Evolutionary conservation across 1,140 invertebrate species (phyloP).

Genomic region (Drosophila novamexicana): DNA sequence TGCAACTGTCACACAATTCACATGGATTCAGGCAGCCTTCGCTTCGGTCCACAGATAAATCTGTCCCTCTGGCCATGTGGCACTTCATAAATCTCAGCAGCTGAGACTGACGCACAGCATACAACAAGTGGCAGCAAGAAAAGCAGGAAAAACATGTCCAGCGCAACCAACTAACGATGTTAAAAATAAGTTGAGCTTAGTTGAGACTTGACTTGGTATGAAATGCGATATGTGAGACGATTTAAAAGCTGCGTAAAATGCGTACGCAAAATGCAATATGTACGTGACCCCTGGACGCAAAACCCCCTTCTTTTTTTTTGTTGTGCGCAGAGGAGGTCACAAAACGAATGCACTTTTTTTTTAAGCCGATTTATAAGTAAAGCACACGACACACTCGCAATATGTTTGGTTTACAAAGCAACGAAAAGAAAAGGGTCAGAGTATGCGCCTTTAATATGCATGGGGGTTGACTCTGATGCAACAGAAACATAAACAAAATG

Average conservation of each 20-base stretch:
- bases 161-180: slow-evolving; percentile 64
- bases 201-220: slow-evolving; percentile 47
- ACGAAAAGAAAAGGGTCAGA: not conserved
- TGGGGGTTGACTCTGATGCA: slow-evolving; percentile 4
- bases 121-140: slow-evolving; percentile 68
- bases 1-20: slow-evolving; percentile 7
- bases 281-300: slow-evolving; percentile 44
- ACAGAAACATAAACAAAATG: slow-evolving; percentile 17
- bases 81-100: slow-evolving; percentile 78
- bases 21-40: slow-evolving; percentile 25
- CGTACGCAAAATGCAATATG: slow-evolving; percentile 56
- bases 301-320: not conserved
- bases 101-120: slow-evolving; percentile 71
- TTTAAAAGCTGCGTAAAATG: slow-evolving; percentile 67
- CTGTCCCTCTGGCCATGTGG: slow-evolving; percentile 58
- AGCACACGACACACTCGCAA: slow-evolving; percentile 64
- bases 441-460: not conserved
- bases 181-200: slow-evolving; percentile 72
- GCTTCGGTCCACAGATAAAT: slow-evolving; percentile 49
- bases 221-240: slow-evolving; percentile 38
- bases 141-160: not conserved
- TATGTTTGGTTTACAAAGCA: slow-evolving; percentile 62
- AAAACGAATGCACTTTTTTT: slow-evolving; percentile 66
- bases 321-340: slow-evolving; percentile 8
- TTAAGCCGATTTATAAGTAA: slow-evolving; percentile 81